Evolutionary conservation across 2,113 vertebrate genomes (phyloP).

Genomic region (Oreotragus oreotragus): DNA sequence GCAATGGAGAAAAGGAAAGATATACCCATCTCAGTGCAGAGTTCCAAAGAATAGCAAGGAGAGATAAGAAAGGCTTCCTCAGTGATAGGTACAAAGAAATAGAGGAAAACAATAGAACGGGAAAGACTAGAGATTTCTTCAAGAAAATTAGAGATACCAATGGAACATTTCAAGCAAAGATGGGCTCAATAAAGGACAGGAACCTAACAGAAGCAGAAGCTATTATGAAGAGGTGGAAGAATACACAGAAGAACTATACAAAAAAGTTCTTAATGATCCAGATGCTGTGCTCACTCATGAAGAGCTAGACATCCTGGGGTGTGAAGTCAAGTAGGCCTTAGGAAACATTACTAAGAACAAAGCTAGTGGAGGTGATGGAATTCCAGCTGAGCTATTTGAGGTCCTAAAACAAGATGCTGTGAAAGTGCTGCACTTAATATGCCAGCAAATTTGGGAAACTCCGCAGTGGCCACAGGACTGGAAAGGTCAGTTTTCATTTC

Average conservation of each 20-base stretch:
- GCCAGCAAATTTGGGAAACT: not conserved
- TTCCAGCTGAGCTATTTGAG: not conserved
- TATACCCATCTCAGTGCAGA: not conserved
- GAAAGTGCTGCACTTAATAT: not conserved
- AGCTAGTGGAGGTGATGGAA: not conserved
- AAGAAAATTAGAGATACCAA: not conserved
- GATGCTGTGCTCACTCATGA: not conserved
- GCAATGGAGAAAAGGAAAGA: not conserved
- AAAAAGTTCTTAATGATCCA: not conserved
- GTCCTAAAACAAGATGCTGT: not conserved
- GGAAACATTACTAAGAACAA: not conserved
- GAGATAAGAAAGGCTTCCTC: not conserved
- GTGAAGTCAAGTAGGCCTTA: not conserved
- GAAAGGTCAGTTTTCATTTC: not conserved
- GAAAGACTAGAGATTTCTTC: not conserved
- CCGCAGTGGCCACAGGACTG: not conserved
- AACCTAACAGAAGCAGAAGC: not conserved
- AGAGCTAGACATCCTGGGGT: not conserved
- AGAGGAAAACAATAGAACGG: not conserved
- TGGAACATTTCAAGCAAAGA: not conserved
- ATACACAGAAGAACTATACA: not conserved
- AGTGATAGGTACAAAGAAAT: not conserved
- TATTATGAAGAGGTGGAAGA: not conserved
- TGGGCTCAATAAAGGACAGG: not conserved
- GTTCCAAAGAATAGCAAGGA: not conserved